Evolutionary conservation across 2,797 vertebrate species (phyloP), one percentile per base, ranked within the genome.

Genomic region (Premnoplex brunnescens): DNA sequence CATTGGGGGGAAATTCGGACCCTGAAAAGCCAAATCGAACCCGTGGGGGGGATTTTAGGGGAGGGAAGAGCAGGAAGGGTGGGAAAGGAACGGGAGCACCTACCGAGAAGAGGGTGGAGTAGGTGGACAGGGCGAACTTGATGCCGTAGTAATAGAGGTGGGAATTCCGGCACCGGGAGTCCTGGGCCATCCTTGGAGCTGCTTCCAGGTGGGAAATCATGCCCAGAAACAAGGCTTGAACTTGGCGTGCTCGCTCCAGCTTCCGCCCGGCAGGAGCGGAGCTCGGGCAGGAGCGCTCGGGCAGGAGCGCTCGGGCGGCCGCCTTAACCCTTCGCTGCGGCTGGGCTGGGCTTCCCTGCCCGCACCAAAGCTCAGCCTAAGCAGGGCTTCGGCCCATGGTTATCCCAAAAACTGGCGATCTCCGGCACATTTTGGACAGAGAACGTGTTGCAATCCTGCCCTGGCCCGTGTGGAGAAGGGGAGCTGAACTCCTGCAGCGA

Each of bases 21-120:
- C 20, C n/a, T 24, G n/a, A 34, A 36, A 34, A 56, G 14, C 9
- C 55, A 36, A 56, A 56, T 34, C 22, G n/a, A 34, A 34, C 22
- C 13, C n/a, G 10, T 9, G 22, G n/a, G 8, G 48, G 48, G 48
- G 26, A 16, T 49, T 27, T 49, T 27, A 11, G 21, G 21, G 22
- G 14, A 27, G 21, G 20, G 36, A 54, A 73, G 1, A 1, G 5
- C 34, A 14, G 62, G 46, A 63, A 73, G 32, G 39, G n/a, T 17
- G 17, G 63, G 34, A 43, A 72, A 84, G 79, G 12, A 21, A 46
- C 15, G 4, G 10, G 51, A 66, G 71, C 64, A 96, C 95, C 79
- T 92, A 96, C 95, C 95, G 93, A 95, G 82, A 96, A 96, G 56
- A 95, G 67, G 21, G 91, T 93, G 75, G 93, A 74, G 3, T 95